phyloP scores from a whole-genome alignment of 2,113 vertebrate genomes.

The Cryptotis parvus region DNA sequence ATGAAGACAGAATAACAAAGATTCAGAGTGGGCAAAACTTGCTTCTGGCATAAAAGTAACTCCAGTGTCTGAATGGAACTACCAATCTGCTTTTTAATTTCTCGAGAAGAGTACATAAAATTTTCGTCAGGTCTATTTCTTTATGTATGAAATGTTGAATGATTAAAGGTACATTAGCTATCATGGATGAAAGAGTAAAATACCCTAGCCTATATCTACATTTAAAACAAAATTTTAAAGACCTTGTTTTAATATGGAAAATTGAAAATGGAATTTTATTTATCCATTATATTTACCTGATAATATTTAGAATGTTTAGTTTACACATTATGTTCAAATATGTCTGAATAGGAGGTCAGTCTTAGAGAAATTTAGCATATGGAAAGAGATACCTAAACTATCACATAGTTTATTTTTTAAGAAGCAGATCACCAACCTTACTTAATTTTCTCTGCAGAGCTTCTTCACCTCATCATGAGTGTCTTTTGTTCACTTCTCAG shows the following conservation, averaged over 20 bases:
- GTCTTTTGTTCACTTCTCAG: background rate
- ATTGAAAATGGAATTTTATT: slow-evolving; percentile 5
- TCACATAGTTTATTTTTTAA: background rate
- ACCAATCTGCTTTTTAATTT: slow-evolving; percentile 31
- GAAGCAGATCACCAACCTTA: background rate
- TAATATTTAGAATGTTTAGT: slow-evolving; percentile 3
- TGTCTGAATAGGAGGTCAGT: background rate
- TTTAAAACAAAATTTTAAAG: slow-evolving; percentile 41
- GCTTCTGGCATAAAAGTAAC: background rate
- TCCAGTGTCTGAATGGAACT: slow-evolving; percentile 16
- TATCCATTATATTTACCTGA: background rate
- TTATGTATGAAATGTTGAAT: slow-evolving; percentile 10
- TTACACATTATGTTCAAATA: background rate
- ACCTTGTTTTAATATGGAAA: slow-evolving; percentile 36
- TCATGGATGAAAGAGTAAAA: background rate
- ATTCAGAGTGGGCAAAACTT: background rate
- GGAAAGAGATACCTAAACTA: background rate
- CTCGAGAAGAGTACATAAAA: background rate
- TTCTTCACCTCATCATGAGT: slow-evolving; percentile 3
- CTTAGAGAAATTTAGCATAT: background rate
- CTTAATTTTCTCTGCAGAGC: background rate
- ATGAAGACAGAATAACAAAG: background rate
- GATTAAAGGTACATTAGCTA: background rate
- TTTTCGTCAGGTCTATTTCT: slow-evolving; percentile 13
- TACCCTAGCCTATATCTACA: slow-evolving; percentile 26